These are phyloP conservation scores for Cryptocephalus primarius DNA, from an alignment of 2,888 invertebrate species.

Conservation along the genomic window DNA sequence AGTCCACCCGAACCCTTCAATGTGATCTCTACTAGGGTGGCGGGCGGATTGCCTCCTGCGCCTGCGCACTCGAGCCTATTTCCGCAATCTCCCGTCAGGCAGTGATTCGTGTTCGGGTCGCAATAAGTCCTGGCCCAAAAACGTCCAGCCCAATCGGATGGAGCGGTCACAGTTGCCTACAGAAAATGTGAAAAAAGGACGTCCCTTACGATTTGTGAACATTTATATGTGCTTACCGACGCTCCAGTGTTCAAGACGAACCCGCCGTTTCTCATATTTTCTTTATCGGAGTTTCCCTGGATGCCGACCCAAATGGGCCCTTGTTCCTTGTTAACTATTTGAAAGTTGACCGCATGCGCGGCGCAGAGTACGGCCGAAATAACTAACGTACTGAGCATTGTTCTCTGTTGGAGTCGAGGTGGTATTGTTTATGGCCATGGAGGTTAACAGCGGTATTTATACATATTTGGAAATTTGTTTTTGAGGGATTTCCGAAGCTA, in stretches of 20 bases:
- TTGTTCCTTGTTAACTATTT: conserved; percentile 16
- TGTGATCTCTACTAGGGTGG: conserved; percentile 37
- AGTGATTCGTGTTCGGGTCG: conserved; percentile 23
- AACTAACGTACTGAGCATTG: conserved; percentile 3
- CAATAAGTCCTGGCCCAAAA: conserved; percentile 40
- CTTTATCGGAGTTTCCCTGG: conserved; percentile 22
- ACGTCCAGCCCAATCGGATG: conserved; percentile 33
- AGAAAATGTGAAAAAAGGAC: conserved; percentile 2
- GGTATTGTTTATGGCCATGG: too few relatives aligned
- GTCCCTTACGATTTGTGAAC: background rate
- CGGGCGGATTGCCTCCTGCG: conserved; percentile 36
- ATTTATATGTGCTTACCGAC: conserved; percentile 12
- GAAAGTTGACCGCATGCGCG: conserved; percentile 10
- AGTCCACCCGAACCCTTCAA: conserved; percentile 28
- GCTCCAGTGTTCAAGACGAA: conserved; percentile 19
- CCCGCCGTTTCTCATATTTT: conserved; percentile 22
- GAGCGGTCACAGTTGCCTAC: conserved; percentile 16
- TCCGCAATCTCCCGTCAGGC: conserved; percentile 36
- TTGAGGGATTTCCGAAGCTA: too few relatives aligned
- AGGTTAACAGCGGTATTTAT: too few relatives aligned
- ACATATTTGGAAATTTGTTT: too few relatives aligned
- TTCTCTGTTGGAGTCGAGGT: conserved; percentile 8
- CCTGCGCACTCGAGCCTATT: conserved; percentile 35
- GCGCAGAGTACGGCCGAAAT: background rate
- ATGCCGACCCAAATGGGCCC: conserved; percentile 25